Evolutionary conservation across 2,888 invertebrate genomes (phyloP).

Genomic region (Sclerodermus sp.): DNA sequence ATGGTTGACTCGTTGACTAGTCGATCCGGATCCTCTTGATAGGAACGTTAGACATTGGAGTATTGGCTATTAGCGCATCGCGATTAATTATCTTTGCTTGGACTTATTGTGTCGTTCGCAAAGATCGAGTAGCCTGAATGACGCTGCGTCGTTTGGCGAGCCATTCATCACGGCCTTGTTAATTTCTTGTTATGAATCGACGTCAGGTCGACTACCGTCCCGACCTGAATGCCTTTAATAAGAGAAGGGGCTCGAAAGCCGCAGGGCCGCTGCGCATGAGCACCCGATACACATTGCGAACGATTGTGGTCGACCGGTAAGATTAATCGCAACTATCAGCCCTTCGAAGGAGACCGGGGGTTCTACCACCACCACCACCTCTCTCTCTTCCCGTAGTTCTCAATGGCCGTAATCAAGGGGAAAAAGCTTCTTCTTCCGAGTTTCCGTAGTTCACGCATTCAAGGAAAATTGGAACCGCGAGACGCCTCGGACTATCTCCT

Average conservation of each 20-base stretch:
- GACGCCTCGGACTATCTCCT: too few relatives aligned
- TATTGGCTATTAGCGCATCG: too few relatives aligned
- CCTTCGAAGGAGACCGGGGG: constrained; percentile 12
- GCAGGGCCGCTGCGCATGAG: constrained; percentile 3
- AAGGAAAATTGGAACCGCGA: too few relatives aligned
- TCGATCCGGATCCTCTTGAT: too few relatives aligned
- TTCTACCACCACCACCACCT: constrained; percentile 14
- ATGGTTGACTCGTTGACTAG: too few relatives aligned
- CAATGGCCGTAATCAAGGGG: constrained; percentile 31
- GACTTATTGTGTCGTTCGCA: too few relatives aligned
- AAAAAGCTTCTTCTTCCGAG: neutral
- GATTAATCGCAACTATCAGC: constrained; percentile 42
- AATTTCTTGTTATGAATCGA: constrained; percentile 37
- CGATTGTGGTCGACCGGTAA: constrained; percentile 35
- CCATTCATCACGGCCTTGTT: constrained; percentile 39
- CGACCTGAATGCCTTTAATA: constrained; percentile 36
- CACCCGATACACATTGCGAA: constrained; percentile 33
- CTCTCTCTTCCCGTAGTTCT: constrained; percentile 1
- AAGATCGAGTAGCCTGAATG: too few relatives aligned
- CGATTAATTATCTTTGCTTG: too few relatives aligned
- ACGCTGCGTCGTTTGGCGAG: too few relatives aligned
- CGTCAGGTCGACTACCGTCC: constrained; percentile 24
- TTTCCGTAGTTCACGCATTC: too few relatives aligned
- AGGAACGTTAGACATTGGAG: too few relatives aligned
- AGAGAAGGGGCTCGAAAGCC: constrained; percentile 21